These are phyloP conservation scores for Himalopsyche japonica DNA, from an alignment of 2,888 invertebrate genomes.

Conservation along the genomic window DNA sequence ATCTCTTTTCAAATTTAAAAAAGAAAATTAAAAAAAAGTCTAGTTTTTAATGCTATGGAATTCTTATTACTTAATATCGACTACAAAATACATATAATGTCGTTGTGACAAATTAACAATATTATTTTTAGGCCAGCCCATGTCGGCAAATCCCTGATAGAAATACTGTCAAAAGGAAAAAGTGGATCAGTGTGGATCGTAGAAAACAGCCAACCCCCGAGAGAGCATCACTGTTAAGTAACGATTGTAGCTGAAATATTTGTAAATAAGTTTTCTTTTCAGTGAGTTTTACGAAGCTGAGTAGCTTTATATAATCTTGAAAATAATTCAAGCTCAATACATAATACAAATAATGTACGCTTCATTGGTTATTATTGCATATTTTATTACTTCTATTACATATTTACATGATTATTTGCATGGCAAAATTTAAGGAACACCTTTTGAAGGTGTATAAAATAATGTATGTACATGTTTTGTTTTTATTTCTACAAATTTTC, in stretches of 20 bases:
- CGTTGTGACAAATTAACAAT: not conserved
- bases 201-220: conserved; percentile 67
- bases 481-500: not conserved
- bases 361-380: conserved; percentile 16
- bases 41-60: too few species aligned
- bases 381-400: not conserved
- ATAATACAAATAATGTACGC: conserved; percentile 16
- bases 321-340: conserved; percentile 18
- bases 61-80: not conserved
- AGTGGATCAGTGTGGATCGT: conserved; percentile 76
- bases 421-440: not conserved
- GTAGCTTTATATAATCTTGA: conserved; percentile 24
- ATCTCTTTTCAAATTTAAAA: too few species aligned
- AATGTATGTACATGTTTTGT: not conserved
- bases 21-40: too few species aligned
- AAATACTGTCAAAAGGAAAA: conserved; percentile 66
- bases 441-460: not conserved
- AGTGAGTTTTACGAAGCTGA: conserved; percentile 5
- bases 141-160: conserved; percentile 68
- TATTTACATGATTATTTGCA: not conserved
- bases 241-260: not conserved
- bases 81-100: too few species aligned
- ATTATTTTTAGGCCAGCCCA: conserved; percentile 65
- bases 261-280: not conserved
- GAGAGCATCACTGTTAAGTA: conserved; percentile 55